A percentile compares a stretch with the other conserved stretches of the same genome.
Evolutionary conservation across 1,140 invertebrate genomes (phyloP).

Genomic region (Holcopasites calliopsidis): DNA sequence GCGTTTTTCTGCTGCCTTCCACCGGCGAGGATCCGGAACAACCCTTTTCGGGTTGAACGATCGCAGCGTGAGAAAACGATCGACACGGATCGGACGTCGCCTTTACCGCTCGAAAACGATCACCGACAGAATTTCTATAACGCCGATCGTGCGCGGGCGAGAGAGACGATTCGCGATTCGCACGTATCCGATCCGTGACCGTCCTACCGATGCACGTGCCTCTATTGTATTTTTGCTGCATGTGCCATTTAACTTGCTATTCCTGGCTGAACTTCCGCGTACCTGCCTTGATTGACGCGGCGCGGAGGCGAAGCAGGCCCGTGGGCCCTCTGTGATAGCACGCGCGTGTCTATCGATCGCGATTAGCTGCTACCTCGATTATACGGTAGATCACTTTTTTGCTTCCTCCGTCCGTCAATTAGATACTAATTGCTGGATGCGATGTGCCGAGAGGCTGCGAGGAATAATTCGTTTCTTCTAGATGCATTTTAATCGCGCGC

Average conservation of each 20-base stretch:
- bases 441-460: neutral
- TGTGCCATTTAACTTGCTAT: slow-evolving; percentile 70
- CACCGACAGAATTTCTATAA: slow-evolving; percentile 40
- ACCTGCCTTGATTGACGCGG: slow-evolving; percentile 67
- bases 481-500: no score
- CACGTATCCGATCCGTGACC: slow-evolving; percentile 76
- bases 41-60: no score
- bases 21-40: no score
- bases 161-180: slow-evolving; percentile 62
- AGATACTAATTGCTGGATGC: neutral
- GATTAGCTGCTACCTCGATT: no score
- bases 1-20: no score
- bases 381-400: no score
- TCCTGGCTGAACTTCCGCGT: slow-evolving; percentile 74
- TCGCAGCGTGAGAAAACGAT: slow-evolving; percentile 35
- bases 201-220: slow-evolving; percentile 62
- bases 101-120: slow-evolving; percentile 27
- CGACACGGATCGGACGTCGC: slow-evolving; percentile 18
- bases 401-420: neutral
- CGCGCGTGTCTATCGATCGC: slow-evolving; percentile 20
- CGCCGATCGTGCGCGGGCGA: slow-evolving; percentile 17
- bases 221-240: slow-evolving; percentile 54
- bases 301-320: slow-evolving; percentile 36
- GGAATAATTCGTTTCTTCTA: no score
- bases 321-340: slow-evolving; percentile 33